Conservation (phyloP, 2,797 vertebrate species). For the Myripristis jacobus region DNA sequence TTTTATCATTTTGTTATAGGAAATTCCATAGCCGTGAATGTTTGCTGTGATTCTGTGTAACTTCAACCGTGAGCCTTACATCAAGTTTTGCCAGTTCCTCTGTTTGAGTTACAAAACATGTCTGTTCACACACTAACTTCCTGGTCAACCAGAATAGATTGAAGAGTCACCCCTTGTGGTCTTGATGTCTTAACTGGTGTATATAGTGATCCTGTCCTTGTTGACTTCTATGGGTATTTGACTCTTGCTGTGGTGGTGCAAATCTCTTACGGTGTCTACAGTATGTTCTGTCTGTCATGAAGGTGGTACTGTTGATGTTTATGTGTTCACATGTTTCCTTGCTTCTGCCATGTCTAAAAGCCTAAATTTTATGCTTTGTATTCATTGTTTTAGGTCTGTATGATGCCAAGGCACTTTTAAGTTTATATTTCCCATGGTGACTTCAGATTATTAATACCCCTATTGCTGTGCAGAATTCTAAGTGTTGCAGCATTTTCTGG, state of each 20-base stretch:
- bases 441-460: slow-evolving; percentile 27
- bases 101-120: slow-evolving; percentile 44
- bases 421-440: slow-evolving; percentile 13
- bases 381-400: slow-evolving; percentile 26
- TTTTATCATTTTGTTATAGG: slow-evolving; percentile 35
- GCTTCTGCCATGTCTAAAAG: slow-evolving; percentile 27
- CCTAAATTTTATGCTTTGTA: slow-evolving; percentile 7
- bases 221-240: slow-evolving; percentile 54
- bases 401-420: slow-evolving; percentile 20
- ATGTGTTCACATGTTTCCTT: slow-evolving; percentile 43
- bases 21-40: slow-evolving; percentile 28
- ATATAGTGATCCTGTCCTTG: slow-evolving; percentile 59
- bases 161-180: slow-evolving; percentile 21
- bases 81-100: slow-evolving; percentile 54
- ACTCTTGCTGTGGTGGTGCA: slow-evolving; percentile 51
- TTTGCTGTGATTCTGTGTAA: slow-evolving; percentile 54
- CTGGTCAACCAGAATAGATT: slow-evolving; percentile 31
- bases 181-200: slow-evolving; percentile 64
- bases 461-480: slow-evolving; percentile 1
- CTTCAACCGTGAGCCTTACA: slow-evolving; percentile 44
- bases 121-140: slow-evolving; percentile 66
- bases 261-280: slow-evolving; percentile 51
- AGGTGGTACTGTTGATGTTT: slow-evolving; percentile 51
- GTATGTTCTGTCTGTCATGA: slow-evolving; percentile 58
- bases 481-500: slow-evolving; percentile 44